These are phyloP conservation scores for Hippocampus guttulatus DNA, from an alignment of 2,113 vertebrate genomes.

Conservation along the genomic window DNA sequence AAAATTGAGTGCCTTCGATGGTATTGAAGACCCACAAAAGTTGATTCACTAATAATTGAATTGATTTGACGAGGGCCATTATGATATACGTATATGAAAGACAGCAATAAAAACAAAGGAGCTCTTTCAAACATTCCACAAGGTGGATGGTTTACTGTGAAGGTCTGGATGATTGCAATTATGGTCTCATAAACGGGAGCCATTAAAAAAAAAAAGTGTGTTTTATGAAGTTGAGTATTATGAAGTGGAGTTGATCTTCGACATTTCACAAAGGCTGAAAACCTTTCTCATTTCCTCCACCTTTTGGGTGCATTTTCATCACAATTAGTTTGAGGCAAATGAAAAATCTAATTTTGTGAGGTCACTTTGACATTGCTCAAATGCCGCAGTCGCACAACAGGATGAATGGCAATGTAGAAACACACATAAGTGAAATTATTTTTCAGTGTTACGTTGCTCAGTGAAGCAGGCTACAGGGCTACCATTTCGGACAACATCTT, in stretches of 20 bases:
- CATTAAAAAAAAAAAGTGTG: conserved; percentile 3
- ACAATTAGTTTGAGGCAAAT: neutral
- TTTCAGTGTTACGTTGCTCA: no score
- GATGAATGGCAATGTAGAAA: neutral
- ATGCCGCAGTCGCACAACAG: neutral
- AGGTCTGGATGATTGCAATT: neutral
- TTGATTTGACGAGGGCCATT: no score
- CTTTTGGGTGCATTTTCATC: neutral
- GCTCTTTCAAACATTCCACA: neutral
- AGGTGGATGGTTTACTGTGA: neutral
- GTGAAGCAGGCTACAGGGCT: no score
- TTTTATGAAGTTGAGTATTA: conserved; percentile 3
- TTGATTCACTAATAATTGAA: no score
- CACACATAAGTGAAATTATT: neutral
- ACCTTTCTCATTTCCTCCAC: neutral
- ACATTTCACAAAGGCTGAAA: neutral
- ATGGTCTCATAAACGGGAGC: neutral
- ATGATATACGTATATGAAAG: no score
- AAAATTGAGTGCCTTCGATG: no score
- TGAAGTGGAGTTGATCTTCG: neutral
- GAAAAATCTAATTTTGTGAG: no score
- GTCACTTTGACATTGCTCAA: neutral
- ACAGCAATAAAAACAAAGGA: neutral
- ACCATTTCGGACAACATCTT: no score
- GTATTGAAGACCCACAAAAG: no score